Evolutionary conservation across 2,113 vertebrate genomes (phyloP).

Genomic region (Heptranchias perlo): DNA sequence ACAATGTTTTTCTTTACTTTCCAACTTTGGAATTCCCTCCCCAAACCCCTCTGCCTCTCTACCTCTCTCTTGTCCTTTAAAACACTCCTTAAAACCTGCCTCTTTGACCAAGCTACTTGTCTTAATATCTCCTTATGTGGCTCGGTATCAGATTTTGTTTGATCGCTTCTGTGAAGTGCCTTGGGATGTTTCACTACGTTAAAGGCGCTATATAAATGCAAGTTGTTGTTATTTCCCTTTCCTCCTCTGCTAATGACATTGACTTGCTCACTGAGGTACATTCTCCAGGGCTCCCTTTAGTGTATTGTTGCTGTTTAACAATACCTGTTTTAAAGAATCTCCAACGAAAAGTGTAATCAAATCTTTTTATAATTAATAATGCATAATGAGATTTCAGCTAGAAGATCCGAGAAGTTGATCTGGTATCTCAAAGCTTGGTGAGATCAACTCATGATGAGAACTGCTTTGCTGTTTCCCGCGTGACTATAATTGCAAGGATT

Average conservation of each 20-base stretch:
- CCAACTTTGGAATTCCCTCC: too few species aligned
- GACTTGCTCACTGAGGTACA: not conserved
- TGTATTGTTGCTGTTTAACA: not conserved
- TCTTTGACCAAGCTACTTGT: too few species aligned
- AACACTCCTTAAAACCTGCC: too few species aligned
- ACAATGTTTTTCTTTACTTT: not conserved
- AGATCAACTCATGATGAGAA: not conserved
- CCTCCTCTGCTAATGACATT: not conserved
- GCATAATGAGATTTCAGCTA: not conserved
- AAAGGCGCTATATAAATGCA: too few species aligned
- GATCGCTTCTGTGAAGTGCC: too few species aligned
- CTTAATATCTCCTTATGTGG: too few species aligned
- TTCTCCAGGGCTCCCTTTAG: not conserved
- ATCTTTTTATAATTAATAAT: not conserved
- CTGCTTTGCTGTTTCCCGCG: not conserved
- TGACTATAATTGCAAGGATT: not conserved
- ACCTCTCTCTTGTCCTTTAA: too few species aligned
- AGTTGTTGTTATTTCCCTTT: too few species aligned
- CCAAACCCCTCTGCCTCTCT: too few species aligned
- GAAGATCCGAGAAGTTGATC: not conserved
- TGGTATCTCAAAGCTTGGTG: not conserved
- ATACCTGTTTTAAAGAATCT: not conserved
- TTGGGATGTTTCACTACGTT: too few species aligned
- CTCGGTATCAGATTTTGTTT: too few species aligned
- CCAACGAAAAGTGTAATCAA: not conserved